These are phyloP conservation scores for Bombus difficillimus DNA, from an alignment of 1,140 invertebrate species.

Conservation along the genomic window DNA sequence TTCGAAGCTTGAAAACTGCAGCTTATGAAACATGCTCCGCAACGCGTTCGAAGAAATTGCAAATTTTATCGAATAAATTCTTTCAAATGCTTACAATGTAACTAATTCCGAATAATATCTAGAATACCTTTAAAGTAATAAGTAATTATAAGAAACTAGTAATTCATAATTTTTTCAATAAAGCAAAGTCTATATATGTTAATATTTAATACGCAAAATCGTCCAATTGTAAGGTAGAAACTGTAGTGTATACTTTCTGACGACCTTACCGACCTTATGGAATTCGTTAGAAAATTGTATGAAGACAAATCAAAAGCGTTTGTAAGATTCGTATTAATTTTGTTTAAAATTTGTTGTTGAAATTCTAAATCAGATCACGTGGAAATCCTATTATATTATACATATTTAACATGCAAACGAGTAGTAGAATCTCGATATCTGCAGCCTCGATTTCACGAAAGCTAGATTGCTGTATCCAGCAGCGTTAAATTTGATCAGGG, in stretches of 20 bases:
- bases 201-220: too few relatives aligned
- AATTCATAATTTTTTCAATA: too few relatives aligned
- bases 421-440: not conserved
- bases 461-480: conserved; percentile 7
- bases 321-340: too few relatives aligned
- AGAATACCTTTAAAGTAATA: too few relatives aligned
- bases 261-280: fast-evolving
- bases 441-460: not conserved
- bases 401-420: too few relatives aligned
- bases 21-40: not conserved
- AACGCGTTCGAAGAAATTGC: too few relatives aligned
- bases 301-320: too few relatives aligned
- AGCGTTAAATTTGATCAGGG: conserved; percentile 44
- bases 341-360: not conserved
- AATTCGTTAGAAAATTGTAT: too few relatives aligned
- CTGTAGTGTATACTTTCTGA: too few relatives aligned
- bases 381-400: not conserved
- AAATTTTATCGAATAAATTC: not conserved
- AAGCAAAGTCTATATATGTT: too few relatives aligned
- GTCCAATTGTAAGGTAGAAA: too few relatives aligned
- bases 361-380: not conserved
- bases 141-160: too few relatives aligned
- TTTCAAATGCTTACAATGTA: not conserved
- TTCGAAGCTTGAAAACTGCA: not conserved
- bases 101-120: not conserved